Conservation (phyloP, 2,113 vertebrate genomes). For the Gnathonemus longibarbis region DNA sequence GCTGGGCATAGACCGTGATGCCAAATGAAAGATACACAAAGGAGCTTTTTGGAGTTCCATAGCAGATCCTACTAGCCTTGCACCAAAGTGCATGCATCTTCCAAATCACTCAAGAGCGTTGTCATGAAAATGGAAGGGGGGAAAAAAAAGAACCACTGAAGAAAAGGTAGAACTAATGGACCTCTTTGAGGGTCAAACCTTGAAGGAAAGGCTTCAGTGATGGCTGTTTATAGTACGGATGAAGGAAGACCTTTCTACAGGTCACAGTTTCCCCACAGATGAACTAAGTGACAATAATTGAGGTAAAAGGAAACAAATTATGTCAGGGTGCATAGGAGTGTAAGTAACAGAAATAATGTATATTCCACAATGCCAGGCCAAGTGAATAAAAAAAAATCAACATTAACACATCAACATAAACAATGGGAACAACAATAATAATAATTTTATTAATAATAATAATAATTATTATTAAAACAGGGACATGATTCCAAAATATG, state of each 20-base stretch:
- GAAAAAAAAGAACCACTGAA: neutral
- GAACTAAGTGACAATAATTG: slow-evolving; percentile 67
- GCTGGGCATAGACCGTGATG: neutral
- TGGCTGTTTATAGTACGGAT: slow-evolving; percentile 24
- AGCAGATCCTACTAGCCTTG: neutral
- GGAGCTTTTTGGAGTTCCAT: neutral
- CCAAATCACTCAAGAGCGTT: neutral
- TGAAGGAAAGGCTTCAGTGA: neutral
- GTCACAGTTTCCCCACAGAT: slow-evolving; percentile 53
- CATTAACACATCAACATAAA: neutral
- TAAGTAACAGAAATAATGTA: slow-evolving; percentile 54
- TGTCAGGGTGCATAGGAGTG: slow-evolving; percentile 54
- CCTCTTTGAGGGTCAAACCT: neutral
- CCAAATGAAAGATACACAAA: neutral
- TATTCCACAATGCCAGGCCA: slow-evolving; percentile 56
- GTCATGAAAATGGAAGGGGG: neutral
- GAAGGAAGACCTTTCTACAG: slow-evolving; percentile 43
- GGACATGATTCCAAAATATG: neutral
- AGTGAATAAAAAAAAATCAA: slow-evolving; percentile 40
- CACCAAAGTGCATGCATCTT: neutral
- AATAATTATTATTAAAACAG: neutral
- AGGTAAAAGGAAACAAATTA: slow-evolving; percentile 62
- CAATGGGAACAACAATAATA: neutral
- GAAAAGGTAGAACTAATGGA: neutral
- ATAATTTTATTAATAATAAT: too few species aligned